Evolutionary conservation across 2,888 invertebrate genomes (phyloP).

Genomic region (Andrena minutula): DNA sequence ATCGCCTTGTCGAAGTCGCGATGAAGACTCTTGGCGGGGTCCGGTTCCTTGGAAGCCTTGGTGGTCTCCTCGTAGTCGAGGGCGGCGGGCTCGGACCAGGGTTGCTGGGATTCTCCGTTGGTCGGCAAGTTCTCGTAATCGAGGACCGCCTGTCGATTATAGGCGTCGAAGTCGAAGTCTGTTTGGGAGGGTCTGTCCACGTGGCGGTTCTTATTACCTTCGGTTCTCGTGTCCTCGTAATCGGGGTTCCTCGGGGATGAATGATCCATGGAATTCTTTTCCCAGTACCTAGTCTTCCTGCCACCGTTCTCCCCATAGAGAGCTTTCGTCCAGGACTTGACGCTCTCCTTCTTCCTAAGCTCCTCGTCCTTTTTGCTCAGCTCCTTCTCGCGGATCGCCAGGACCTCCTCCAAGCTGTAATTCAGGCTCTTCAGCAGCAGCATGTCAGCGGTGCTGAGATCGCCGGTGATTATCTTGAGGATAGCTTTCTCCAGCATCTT

Average conservation of each 20-base stretch:
- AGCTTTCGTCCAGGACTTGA: slow-evolving; percentile 44
- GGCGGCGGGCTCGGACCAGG: slow-evolving; percentile 51
- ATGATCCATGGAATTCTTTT: slow-evolving; percentile 49
- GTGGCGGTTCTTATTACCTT: slow-evolving; percentile 41
- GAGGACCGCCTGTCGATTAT: slow-evolving; percentile 80
- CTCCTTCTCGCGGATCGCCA: slow-evolving; percentile 79
- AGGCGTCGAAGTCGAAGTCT: slow-evolving; percentile 77
- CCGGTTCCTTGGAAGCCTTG: slow-evolving; percentile 46
- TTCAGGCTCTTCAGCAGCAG: slow-evolving; percentile 80
- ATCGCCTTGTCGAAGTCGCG: slow-evolving; percentile 75
- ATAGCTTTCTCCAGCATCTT: slow-evolving; percentile 83
- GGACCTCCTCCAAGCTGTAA: slow-evolving; percentile 80
- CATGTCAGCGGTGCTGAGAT: slow-evolving; percentile 79
- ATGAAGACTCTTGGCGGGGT: slow-evolving; percentile 55
- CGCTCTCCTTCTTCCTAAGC: slow-evolving; percentile 41
- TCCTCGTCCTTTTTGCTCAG: slow-evolving; percentile 72
- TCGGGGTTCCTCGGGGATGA: slow-evolving; percentile 37
- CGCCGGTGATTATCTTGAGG: slow-evolving; percentile 81
- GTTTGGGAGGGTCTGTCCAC: slow-evolving; percentile 40
- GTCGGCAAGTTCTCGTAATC: slow-evolving; percentile 81
- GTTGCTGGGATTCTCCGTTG: slow-evolving; percentile 65
- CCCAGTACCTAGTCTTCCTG: slow-evolving; percentile 47
- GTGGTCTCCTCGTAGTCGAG: slow-evolving; percentile 59
- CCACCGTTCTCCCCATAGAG: slow-evolving; percentile 44
- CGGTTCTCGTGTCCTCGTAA: slow-evolving; percentile 25